phyloP scores from a whole-genome alignment of 2,797 vertebrate genomes.

The Rhinophrynus dorsalis region DNA sequence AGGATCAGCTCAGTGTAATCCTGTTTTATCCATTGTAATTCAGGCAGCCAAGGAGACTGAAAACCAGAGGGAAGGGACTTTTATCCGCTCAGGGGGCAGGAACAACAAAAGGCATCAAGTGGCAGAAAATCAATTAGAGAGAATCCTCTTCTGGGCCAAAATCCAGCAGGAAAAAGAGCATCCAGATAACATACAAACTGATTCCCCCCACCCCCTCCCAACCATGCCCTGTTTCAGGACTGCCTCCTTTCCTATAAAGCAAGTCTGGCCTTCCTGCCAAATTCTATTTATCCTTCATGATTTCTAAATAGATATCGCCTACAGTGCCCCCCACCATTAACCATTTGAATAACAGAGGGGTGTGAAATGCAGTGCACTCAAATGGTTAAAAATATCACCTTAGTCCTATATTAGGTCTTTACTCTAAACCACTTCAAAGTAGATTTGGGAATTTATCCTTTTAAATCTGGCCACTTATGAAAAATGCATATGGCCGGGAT shows the following conservation, averaged over 20 bases:
- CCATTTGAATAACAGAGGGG: too few relatives aligned
- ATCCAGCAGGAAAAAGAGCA: conserved; percentile 63
- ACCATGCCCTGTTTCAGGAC: conserved; percentile 5
- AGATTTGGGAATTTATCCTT: too few relatives aligned
- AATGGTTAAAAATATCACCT: too few relatives aligned
- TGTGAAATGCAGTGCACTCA: too few relatives aligned
- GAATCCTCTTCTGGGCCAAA: conserved; percentile 52
- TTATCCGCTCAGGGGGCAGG: conserved; percentile 58
- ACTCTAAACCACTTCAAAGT: too few relatives aligned
- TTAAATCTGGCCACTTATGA: too few relatives aligned
- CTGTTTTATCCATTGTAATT: conserved; percentile 74
- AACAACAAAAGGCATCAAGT: conserved; percentile 74
- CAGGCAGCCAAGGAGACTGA: conserved; percentile 62
- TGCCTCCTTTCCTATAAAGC: neutral
- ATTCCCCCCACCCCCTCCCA: conserved; percentile 26
- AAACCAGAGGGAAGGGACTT: conserved; percentile 66
- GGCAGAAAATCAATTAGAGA: conserved; percentile 78
- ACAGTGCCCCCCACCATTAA: too few relatives aligned
- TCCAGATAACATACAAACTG: conserved; percentile 45
- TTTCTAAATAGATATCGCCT: too few relatives aligned
- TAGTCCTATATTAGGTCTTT: too few relatives aligned
- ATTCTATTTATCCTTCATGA: too few relatives aligned
- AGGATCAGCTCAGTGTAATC: conserved; percentile 80
- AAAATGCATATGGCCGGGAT: too few relatives aligned
- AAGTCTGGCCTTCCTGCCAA: conserved; percentile 6